These are phyloP conservation scores for Epicauta chinensis DNA, from an alignment of 1,140 invertebrate genomes.

Conservation along the genomic window DNA sequence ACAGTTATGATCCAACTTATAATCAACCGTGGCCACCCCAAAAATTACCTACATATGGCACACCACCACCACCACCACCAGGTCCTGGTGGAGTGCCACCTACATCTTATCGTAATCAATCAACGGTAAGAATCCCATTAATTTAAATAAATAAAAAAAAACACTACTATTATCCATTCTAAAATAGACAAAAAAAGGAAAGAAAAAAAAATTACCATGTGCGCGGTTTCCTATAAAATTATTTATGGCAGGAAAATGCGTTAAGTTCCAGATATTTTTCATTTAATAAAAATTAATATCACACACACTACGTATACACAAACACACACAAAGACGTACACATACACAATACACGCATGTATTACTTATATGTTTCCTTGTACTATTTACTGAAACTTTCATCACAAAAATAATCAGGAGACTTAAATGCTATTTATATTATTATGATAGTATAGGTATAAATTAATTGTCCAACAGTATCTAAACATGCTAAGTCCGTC, in stretches of 20 bases:
- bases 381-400: background rate
- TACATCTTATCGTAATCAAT: slow-evolving; percentile 37
- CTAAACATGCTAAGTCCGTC: slow-evolving; percentile 34
- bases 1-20: slow-evolving; percentile 39
- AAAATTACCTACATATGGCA: slow-evolving; percentile 26
- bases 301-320: no score
- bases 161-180: no score
- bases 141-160: no score
- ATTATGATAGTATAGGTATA: slow-evolving; percentile 5
- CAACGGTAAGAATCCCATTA: slow-evolving; percentile 33
- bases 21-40: slow-evolving; percentile 37
- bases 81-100: slow-evolving; percentile 23
- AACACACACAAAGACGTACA: no score
- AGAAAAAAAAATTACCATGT: background rate
- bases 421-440: background rate
- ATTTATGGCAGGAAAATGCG: slow-evolving; percentile 16
- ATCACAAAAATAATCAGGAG: no score
- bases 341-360: no score
- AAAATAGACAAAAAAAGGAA: no score
- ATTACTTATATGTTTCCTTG: background rate
- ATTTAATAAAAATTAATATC: no score
- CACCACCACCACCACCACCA: slow-evolving; percentile 19
- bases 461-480: slow-evolving; percentile 14
- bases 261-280: no score
- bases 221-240: slow-evolving; percentile 6